A percentile compares a stretch with the other conserved stretches of the same genome.
phyloP scores from a whole-genome alignment of 1,140 invertebrate species.

The Eupeodes corollae region DNA sequence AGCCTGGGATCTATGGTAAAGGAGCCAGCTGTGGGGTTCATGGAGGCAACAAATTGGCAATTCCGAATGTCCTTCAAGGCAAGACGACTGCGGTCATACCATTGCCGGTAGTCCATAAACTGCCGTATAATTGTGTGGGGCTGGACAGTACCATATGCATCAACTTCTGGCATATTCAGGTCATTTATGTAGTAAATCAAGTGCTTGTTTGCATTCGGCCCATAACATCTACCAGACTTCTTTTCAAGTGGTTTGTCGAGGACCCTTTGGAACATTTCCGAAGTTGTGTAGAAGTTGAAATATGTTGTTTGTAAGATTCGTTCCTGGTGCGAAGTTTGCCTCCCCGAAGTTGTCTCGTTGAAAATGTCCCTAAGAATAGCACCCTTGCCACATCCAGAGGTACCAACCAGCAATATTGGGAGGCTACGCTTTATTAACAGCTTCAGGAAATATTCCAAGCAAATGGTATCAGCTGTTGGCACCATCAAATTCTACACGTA shows the following conservation, averaged over 20 bases:
- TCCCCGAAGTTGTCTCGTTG: conserved; percentile 22
- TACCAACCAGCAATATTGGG: conserved; percentile 85
- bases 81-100: conserved; percentile 76
- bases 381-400: conserved; percentile 77
- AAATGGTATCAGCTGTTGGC: conserved; percentile 78
- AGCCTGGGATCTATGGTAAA: conserved; percentile 87
- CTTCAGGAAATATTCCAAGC: conserved; percentile 83
- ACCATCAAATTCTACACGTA: conserved; percentile 61
- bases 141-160: conserved; percentile 89
- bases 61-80: conserved; percentile 86
- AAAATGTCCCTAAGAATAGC: conserved; percentile 80
- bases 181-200: conserved; percentile 95
- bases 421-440: conserved; percentile 66
- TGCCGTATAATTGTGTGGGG: conserved; percentile 89
- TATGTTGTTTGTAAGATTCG: conserved; percentile 70
- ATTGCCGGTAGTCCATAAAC: conserved; percentile 89
- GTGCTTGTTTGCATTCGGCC: conserved; percentile 70
- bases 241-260: conserved; percentile 90
- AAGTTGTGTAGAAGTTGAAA: conserved; percentile 93
- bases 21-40: conserved; percentile 93
- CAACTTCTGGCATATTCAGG: conserved; percentile 95
- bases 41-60: conserved; percentile 86
- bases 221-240: conserved; percentile 87
- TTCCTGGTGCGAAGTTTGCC: conserved; percentile 45
- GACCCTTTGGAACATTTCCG: conserved; percentile 80